phyloP scores from a whole-genome alignment of 2,113 vertebrate species.

The Tinamus guttatus region DNA sequence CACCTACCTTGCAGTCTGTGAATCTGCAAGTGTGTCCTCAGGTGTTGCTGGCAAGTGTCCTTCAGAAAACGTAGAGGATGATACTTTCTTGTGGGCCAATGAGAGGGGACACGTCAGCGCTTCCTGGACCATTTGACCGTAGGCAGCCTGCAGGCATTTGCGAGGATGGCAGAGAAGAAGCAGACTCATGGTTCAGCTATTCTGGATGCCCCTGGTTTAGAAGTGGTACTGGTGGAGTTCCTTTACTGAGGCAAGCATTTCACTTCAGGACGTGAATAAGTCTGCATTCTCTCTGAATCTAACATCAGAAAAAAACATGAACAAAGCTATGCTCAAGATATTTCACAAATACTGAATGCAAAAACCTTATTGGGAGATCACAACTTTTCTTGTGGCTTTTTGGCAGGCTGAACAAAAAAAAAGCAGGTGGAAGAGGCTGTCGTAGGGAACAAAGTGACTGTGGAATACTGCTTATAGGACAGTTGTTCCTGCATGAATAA shows the following conservation, averaged over 20 bases:
- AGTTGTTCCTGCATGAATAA: background rate
- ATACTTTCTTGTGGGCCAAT: background rate
- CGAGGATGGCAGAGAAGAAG: background rate
- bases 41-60: background rate
- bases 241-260: background rate
- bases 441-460: background rate
- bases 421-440: background rate
- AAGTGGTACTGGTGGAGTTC: background rate
- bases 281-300: background rate
- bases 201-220: background rate
- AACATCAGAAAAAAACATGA: background rate
- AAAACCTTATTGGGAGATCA: too few relatives aligned
- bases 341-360: background rate
- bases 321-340: background rate
- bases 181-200: too few relatives aligned
- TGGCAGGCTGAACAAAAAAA: background rate
- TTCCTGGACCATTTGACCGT: background rate
- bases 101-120: background rate
- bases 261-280: background rate
- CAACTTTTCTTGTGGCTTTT: background rate
- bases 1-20: rapidly evolving
- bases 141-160: background rate
- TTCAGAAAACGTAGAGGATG: background rate
- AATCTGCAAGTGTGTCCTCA: background rate
- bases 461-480: background rate